Conservation (phyloP, 2,113 vertebrate species). For the Varanus salvator region DNA sequence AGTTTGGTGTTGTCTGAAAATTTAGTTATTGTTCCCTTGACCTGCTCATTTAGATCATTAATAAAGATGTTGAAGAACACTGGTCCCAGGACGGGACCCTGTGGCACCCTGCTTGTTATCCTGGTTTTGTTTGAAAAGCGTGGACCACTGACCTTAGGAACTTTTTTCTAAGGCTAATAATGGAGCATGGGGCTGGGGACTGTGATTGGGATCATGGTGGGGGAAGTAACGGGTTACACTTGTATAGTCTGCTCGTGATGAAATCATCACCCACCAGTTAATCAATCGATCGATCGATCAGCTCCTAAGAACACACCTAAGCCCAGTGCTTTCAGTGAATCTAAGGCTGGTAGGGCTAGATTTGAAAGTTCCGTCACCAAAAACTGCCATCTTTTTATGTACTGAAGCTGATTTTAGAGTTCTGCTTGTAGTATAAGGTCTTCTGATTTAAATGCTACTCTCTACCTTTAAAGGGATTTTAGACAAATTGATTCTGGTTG, state of each 20-base stretch:
- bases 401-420: constrained; percentile 3
- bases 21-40: no score
- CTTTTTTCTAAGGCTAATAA: no score
- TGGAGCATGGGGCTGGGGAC: no score
- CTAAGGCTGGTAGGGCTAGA: not conserved
- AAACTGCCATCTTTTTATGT: not conserved
- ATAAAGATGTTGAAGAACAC: no score
- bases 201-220: not conserved
- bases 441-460: not conserved
- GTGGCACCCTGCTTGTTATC: not conserved
- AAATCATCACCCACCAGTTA: not conserved
- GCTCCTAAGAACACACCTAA: not conserved
- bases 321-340: not conserved
- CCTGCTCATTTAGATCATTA: no score
- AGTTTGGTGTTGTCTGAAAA: no score
- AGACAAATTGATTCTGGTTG: not conserved
- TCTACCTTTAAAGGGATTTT: constrained; percentile 18
- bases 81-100: no score
- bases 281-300: no score
- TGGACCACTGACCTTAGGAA: no score
- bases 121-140: not conserved
- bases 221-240: not conserved
- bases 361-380: not conserved
- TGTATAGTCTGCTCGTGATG: not conserved
- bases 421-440: not conserved